Evolutionary conservation across 2,113 vertebrate species (phyloP), one percentile per base, ranked within the genome.

Genomic region (Lutjanus erythropterus): DNA sequence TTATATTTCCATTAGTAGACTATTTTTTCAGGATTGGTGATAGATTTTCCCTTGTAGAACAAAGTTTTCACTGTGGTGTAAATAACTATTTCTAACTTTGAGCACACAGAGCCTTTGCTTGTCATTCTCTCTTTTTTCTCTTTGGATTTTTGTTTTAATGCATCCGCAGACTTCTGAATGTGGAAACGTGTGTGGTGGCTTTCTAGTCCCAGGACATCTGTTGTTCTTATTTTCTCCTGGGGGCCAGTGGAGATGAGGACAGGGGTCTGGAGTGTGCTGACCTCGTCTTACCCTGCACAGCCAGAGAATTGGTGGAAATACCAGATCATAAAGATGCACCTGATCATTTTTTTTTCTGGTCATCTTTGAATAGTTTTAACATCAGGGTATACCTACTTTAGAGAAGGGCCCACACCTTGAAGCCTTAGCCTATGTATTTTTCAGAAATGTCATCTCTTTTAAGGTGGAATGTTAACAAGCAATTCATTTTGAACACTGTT

Each of bases 11-110:
- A 18, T 27, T 55, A 29, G 3, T 18, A 6, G 4, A 56, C 19
- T 29, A 1, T 50, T 67, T 62, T 42, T 75, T 80, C 3, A 41
- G 12, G 7, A n/a, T 14, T 18, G 6, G 14, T 15, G 2, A 6
- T n/a, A 1, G n/a, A 23, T 73, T 77, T 78, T 18, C 1, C 1
- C 27, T 3, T 2, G 1, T 35, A 49, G 42, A 18, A 11, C 1
- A 15, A 27, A 14, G 19, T 52, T 88, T 83, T 50, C 31, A 47
- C 14, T 46, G 31, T 62, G 58, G 87, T 86, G 78, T 86, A 78
- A 69, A 65, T 67, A 60, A 35, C 3, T 6, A 2, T 67, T 60
- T 35, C 15, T 61, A 21, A 39, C 7, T 65, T 46, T 68, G 1
- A 60, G 19, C 50, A 44, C 3, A 1, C 4, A 23, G 11, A 8